Evolutionary conservation across 2,797 vertebrate genomes (phyloP).

Genomic region (Rhadinocentrus ornatus): DNA sequence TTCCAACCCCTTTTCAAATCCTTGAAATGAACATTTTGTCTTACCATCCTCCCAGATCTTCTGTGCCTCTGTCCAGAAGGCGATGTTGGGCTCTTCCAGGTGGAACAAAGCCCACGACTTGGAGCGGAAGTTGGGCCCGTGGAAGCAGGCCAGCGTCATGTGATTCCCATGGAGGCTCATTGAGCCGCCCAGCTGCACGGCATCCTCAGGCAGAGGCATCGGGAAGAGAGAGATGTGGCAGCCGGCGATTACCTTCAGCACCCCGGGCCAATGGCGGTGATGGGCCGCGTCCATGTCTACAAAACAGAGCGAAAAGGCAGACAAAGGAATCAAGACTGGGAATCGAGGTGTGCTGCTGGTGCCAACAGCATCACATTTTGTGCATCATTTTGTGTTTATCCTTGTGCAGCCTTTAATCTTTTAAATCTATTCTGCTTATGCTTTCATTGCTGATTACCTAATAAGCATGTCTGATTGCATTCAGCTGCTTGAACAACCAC

Average conservation of each 20-base stretch:
- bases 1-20: background rate
- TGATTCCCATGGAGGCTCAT: constrained; percentile 99
- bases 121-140: constrained; percentile 98
- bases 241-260: constrained; percentile 95
- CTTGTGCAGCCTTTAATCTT: background rate
- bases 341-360: background rate
- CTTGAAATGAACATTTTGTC: constrained; percentile 9
- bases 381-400: constrained; percentile 3
- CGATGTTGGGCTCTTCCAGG: constrained; percentile 98
- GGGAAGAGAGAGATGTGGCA: constrained; percentile 99
- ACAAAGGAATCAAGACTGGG: constrained; percentile 24
- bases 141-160: constrained; percentile 98
- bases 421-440: constrained; percentile 7
- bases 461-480: constrained; percentile 41
- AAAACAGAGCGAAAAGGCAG: constrained; percentile 11
- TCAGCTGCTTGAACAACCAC: constrained; percentile 24
- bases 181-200: constrained; percentile 96
- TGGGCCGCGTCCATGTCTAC: constrained; percentile 95
- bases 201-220: constrained; percentile 94
- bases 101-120: constrained; percentile 99
- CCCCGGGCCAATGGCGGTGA: constrained; percentile 97
- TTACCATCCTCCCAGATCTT: constrained; percentile 98
- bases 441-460: constrained; percentile 28
- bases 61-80: constrained; percentile 99
- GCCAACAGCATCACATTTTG: constrained; percentile 1